phyloP scores from a whole-genome alignment of 1,140 invertebrate genomes.

The Drosophila azteca region DNA sequence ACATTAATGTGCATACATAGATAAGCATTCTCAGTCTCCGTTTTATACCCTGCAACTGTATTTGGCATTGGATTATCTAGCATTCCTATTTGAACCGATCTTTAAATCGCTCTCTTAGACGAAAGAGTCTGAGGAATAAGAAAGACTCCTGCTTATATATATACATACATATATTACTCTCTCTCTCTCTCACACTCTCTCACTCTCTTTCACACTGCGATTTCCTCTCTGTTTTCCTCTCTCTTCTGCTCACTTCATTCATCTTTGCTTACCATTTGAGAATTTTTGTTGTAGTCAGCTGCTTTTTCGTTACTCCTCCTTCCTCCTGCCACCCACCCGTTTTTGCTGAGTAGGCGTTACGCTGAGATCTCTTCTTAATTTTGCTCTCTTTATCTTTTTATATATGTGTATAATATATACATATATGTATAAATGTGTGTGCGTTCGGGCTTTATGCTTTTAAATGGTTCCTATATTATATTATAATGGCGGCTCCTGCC shows the following conservation, averaged over 20 bases:
- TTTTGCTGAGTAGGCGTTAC: constrained; percentile 70
- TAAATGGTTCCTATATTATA: constrained; percentile 14
- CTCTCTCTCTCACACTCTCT: not conserved
- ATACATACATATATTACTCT: too few species aligned
- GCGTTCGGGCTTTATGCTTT: constrained; percentile 7
- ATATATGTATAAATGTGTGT: too few species aligned
- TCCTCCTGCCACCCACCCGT: constrained; percentile 19
- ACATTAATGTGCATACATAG: too few species aligned
- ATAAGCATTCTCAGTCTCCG: too few species aligned
- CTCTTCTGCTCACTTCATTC: constrained; percentile 1
- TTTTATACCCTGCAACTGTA: too few species aligned
- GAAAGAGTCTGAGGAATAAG: too few species aligned
- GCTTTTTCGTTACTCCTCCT: constrained; percentile 42
- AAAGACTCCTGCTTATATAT: too few species aligned
- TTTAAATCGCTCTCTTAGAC: not conserved
- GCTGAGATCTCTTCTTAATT: constrained; percentile 37
- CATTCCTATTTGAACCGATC: constrained; percentile 7
- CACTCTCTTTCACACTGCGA: not conserved
- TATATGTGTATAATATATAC: constrained; percentile 16
- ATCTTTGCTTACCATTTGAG: constrained; percentile 67
- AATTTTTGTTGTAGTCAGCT: constrained; percentile 68
- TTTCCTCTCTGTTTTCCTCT: constrained; percentile 5
- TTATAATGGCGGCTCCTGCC: constrained; percentile 28
- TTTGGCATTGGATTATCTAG: too few species aligned
- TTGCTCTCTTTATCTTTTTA: constrained; percentile 13